Evolutionary conservation across 64 coral and sea anemone species (phyloP), one percentile per base, ranked within the genome.

Genomic region (Pocillopora damicornis): DNA sequence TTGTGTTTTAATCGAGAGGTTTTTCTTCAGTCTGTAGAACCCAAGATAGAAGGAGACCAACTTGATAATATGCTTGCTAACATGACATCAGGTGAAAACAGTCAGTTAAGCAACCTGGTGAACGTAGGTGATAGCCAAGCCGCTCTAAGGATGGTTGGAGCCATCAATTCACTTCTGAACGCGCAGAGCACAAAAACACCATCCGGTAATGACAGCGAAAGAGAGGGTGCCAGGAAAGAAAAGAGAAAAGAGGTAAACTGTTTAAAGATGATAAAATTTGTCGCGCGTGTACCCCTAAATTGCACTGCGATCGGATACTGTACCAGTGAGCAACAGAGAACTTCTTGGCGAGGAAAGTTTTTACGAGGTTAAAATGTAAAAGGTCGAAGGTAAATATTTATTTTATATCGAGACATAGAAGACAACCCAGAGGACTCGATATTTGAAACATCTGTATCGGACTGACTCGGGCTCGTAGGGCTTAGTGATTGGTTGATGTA

Each of bases 31-130:
- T 79, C 79, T 8, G 36, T 42, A 59, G 79, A 90, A 58, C 88
- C 79, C 2, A 8, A 67, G 45, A 58, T 90, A 25, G n/a, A 12
- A n/a, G 65, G 45, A 13, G 72, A 68, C 15, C 51, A 80, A 22
- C 38, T 90, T 6, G 79, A 59, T 58, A 35, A 74, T 36, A 90
- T 45, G 65, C 79, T 90, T 9, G 16, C 45, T 5, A 25, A 71
- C 51, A 71, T 90, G 13, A 90, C 79, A 62, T 90, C 79, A 11
- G 88, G 88, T 17, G 62, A 79, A 37, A 61, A 89, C 58, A 90
- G 88, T 42, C 69, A 30, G 13, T n/a, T 83, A 26, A 71, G 11
- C 23, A 90, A 75, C 11, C 16, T 83, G 42, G 66, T 90, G 18
- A 20, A 67, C 26, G 56, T 60, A 16, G 88, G 68, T 38, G 69